Base-by-base conservation (phyloP, 2,888 invertebrate genomes). In the Ophion ellenae region DNA sequence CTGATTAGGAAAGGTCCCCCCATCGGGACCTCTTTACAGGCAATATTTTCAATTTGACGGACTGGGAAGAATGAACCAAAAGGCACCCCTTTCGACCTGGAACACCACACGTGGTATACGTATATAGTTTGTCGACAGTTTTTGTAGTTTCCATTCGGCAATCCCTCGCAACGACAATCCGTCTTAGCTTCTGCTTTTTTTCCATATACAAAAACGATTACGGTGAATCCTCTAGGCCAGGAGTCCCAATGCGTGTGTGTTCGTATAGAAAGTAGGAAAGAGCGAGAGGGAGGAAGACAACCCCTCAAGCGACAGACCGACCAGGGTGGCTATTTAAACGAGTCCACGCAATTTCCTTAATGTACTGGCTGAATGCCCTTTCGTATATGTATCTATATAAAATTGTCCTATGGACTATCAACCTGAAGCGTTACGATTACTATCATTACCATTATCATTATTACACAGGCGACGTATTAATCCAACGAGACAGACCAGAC, bases 301-400 rank as follows among this genome's bases (percentile, higher is more conserved):
- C 83, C 81, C 78, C 69, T 78, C 74, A 64, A 64, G 66, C 64
- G 81, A 78, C 53, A 70, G 81, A 78, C 70, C 81, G 66, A 81
- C 61, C 84, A 75, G 84, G 81, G 87, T 84, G 79, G 73, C 81
- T 64, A 70, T 86, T 86, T 86, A 86, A 86, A 88, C 89, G 90
- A 91, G 91, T 90, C 90, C 89, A 91, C 91, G 92, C 93, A 93
- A 94, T 94, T 93, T 93, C 90, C 92, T 93, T 94, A 94, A 94
- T 94, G 93, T 92, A 94, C 93, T 93, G 88, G 91, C 91, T 92
- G 91, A 93, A 93, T 90, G 91, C 88, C 11, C 90, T 89, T 88
- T 47, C 24, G 17, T 59, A 20, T 17, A 71, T 61, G 20, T 28
- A 70, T 63, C 61, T 61, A 66, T 75, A 80, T 70, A 57, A 36